These are phyloP conservation scores for Pyxicephalus adspersus DNA, from an alignment of 2,113 vertebrate species.

Conservation along the genomic window DNA sequence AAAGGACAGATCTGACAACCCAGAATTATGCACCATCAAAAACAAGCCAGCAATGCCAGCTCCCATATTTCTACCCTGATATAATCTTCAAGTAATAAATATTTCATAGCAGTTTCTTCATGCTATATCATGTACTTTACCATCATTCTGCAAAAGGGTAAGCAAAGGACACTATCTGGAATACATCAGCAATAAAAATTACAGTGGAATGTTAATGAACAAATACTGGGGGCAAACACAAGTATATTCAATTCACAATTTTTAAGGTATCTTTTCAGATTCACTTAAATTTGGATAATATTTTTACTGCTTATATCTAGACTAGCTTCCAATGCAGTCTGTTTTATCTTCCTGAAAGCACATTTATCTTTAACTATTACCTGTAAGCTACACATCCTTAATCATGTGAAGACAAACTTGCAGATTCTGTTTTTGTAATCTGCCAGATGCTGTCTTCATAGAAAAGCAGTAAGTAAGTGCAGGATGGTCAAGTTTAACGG, in stretches of 20 bases:
- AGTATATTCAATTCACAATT: conserved; percentile 48
- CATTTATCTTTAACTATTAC: conserved; percentile 30
- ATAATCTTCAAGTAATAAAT: too few relatives aligned
- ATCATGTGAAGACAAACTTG: conserved; percentile 20
- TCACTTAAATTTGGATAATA: not conserved
- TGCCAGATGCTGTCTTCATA: conserved; percentile 43
- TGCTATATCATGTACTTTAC: conserved; percentile 67
- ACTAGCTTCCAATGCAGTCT: not conserved
- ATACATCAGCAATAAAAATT: conserved; percentile 81
- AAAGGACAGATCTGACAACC: too few relatives aligned
- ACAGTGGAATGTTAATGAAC: conserved; percentile 73
- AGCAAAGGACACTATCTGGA: conserved; percentile 71
- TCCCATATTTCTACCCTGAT: too few relatives aligned
- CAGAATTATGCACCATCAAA: too few relatives aligned
- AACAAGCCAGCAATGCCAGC: too few relatives aligned
- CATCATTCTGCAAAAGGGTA: conserved; percentile 63
- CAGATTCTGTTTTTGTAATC: conserved; percentile 45
- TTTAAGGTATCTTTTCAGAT: conserved; percentile 8
- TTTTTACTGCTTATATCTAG: not conserved
- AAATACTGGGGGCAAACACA: conserved; percentile 72
- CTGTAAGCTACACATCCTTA: conserved; percentile 17
- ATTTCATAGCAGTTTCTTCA: not conserved
- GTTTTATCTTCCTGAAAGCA: conserved; percentile 8
- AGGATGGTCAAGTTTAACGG: conserved; percentile 7
- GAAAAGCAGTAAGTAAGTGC: conserved; percentile 7